Conservation (phyloP, 2,113 vertebrate genomes). For the Apus apus region DNA sequence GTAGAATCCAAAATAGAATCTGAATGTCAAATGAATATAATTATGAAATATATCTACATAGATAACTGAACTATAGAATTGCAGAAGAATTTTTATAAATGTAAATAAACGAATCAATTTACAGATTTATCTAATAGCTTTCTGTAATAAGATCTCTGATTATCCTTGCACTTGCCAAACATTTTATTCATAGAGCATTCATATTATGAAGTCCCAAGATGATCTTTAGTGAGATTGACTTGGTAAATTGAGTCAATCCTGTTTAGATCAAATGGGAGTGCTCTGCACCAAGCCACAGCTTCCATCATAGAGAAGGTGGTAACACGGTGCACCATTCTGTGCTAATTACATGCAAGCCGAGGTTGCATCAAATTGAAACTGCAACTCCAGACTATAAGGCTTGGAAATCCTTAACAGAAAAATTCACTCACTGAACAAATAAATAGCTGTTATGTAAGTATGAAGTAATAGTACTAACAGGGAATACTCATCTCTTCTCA, state of each 20-base stretch:
- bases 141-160: slow-evolving; percentile 20
- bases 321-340: neutral
- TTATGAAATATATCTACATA: neutral
- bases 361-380: neutral
- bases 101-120: slow-evolving; percentile 28
- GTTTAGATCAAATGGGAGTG: neutral
- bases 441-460: neutral
- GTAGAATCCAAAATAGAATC: neutral
- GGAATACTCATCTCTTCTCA: slow-evolving; percentile 8
- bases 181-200: neutral
- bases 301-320: neutral
- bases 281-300: neutral
- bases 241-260: slow-evolving; percentile 21
- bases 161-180: slow-evolving; percentile 5
- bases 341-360: neutral
- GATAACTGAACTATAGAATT: neutral
- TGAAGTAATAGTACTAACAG: neutral
- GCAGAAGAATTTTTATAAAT: neutral
- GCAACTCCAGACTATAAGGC: neutral
- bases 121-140: slow-evolving; percentile 15
- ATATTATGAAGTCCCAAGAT: slow-evolving; percentile 2
- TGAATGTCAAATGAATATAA: neutral
- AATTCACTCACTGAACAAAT: neutral
- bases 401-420: slow-evolving; percentile 42
- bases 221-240: slow-evolving; percentile 20